phyloP scores from a whole-genome alignment of 1,140 invertebrate species.

The Tetragnatha versicolor region DNA sequence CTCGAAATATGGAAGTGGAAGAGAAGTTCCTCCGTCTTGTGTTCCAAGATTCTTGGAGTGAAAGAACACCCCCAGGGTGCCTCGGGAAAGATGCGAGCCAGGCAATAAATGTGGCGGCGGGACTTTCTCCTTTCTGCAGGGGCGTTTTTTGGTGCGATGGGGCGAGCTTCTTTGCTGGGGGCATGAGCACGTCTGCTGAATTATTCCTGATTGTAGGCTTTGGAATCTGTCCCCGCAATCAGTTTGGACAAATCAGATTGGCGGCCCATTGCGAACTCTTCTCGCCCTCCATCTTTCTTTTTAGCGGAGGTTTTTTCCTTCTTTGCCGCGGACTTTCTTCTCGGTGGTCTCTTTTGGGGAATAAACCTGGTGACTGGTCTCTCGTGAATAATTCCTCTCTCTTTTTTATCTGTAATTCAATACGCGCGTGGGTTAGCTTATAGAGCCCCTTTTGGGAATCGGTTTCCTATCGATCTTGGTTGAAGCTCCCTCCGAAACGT shows the following conservation, averaged over 20 bases:
- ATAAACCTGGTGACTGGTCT: not conserved
- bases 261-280: slow-evolving; percentile 12
- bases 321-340: not conserved
- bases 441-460: too few species aligned
- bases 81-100: not conserved
- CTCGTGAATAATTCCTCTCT: not conserved
- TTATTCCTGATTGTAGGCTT: slow-evolving; percentile 53
- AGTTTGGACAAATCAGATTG: slow-evolving; percentile 48
- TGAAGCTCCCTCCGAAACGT: too few species aligned
- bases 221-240: slow-evolving; percentile 47
- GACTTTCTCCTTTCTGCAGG: slow-evolving; percentile 10
- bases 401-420: too few species aligned
- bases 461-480: too few species aligned
- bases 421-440: too few species aligned
- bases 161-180: too few species aligned
- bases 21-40: slow-evolving; percentile 43
- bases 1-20: slow-evolving; percentile 34
- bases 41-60: slow-evolving; percentile 14
- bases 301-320: not conserved
- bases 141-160: slow-evolving; percentile 11
- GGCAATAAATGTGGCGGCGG: slow-evolving; percentile 45
- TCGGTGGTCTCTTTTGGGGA: not conserved
- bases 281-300: not conserved
- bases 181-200: slow-evolving; percentile 39
- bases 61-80: slow-evolving; percentile 15